These are phyloP conservation scores for Drosophila pseudotakahashii DNA, from an alignment of 2,888 invertebrate species.

Conservation along the genomic window DNA sequence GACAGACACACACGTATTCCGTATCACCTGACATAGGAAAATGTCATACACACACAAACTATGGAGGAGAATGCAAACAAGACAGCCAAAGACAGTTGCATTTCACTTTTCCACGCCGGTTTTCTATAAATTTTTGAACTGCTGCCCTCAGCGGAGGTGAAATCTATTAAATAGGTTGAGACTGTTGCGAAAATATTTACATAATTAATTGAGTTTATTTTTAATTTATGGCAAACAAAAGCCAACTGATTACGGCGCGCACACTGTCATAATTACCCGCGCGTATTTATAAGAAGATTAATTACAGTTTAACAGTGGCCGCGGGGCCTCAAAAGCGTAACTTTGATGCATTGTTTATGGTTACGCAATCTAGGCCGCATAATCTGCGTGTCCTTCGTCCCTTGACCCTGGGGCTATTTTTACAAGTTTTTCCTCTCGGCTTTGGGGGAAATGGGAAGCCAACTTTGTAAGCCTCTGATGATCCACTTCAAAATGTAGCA, in stretches of 20 bases:
- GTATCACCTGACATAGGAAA: conserved; percentile 27
- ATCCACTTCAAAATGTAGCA: conserved; percentile 66
- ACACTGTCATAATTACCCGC: conserved; percentile 8
- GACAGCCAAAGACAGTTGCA: conserved; percentile 43
- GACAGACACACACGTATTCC: conserved; percentile 8
- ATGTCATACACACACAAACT: neutral
- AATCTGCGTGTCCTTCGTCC: conserved; percentile 7
- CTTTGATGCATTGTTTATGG: conserved; percentile 51
- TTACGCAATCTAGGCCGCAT: conserved; percentile 22
- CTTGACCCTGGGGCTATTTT: conserved; percentile 35
- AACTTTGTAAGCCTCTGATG: conserved; percentile 68
- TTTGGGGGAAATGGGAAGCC: neutral
- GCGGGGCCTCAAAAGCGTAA: neutral
- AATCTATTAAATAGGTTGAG: conserved; percentile 14
- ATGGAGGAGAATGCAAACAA: conserved; percentile 46
- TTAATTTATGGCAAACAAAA: conserved; percentile 71
- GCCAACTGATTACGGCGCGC: conserved; percentile 63
- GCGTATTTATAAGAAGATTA: conserved; percentile 63
- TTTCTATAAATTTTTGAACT: conserved; percentile 69
- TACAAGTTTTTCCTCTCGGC: conserved; percentile 12
- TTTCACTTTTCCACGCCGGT: conserved; percentile 44
- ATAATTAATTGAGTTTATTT: conserved; percentile 78
- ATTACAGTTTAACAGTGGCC: conserved; percentile 62
- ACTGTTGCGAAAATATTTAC: conserved; percentile 64
- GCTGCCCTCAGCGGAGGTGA: conserved; percentile 39